Evolutionary conservation across 2,888 invertebrate species (phyloP).

Genomic region (Macrostomum cliftonense): DNA sequence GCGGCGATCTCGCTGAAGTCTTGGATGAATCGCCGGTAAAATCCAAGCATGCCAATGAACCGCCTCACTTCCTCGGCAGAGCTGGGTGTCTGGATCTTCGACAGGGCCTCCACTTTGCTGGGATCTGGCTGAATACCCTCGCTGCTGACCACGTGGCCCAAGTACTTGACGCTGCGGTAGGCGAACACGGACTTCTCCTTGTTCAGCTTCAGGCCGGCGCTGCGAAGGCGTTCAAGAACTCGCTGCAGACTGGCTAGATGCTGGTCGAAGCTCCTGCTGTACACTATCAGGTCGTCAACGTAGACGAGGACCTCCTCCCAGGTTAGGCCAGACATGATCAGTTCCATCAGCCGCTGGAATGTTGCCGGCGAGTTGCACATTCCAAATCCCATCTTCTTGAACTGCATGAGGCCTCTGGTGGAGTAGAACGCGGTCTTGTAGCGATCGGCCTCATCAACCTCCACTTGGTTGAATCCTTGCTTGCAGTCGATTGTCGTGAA

Average conservation of each 20-base stretch:
- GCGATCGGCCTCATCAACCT: slow-evolving; percentile 13
- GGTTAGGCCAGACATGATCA: slow-evolving; percentile 9
- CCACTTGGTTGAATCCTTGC: slow-evolving; percentile 12
- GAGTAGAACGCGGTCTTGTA: slow-evolving; percentile 12
- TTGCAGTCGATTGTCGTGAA: slow-evolving; percentile 12
- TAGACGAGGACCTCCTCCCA: slow-evolving; percentile 2
- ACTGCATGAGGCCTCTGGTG: slow-evolving; percentile 1
- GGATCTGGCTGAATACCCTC: slow-evolving; percentile 5
- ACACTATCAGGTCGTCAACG: slow-evolving; percentile 16
- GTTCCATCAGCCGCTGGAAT: slow-evolving; percentile 13
- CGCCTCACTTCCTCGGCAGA: slow-evolving; percentile 1
- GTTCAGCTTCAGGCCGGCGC: slow-evolving; percentile 11
- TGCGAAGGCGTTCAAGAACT: slow-evolving; percentile 9
- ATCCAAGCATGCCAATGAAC: slow-evolving; percentile 5
- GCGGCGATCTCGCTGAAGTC: slow-evolving; percentile 5
- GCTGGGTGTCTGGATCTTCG: slow-evolving; percentile 1
- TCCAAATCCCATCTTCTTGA: slow-evolving; percentile 13
- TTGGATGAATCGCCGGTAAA: slow-evolving; percentile 9
- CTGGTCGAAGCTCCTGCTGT: slow-evolving; percentile 9
- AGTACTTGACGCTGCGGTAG: slow-evolving; percentile 8
- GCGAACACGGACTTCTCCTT: not conserved
- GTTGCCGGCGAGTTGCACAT: slow-evolving; percentile 12
- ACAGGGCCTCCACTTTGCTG: slow-evolving; percentile 1
- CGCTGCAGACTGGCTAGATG: slow-evolving; percentile 10
- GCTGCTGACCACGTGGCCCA: slow-evolving; percentile 11